Base-by-base conservation (phyloP, 2,797 vertebrate species). In the Tokudaia tokunoshimensis region DNA sequence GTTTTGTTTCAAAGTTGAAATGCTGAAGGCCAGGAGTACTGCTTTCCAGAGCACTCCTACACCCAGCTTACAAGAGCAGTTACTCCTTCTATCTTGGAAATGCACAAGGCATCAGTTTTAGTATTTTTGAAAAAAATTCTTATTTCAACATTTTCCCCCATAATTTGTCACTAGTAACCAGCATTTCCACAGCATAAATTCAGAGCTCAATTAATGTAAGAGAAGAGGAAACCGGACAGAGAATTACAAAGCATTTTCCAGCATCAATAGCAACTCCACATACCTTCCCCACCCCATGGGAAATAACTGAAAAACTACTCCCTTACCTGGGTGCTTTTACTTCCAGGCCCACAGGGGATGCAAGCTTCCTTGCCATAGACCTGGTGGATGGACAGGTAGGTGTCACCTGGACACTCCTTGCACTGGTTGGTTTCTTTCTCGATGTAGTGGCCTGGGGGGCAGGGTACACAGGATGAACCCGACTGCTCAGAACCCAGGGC, bases 391-490 rank as follows among this genome's bases (percentile, higher is more conserved):
- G 99, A 98, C 41, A 99, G 99, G 98, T 99, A 99, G 0, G 99
- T 99, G 98, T 99, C 98, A 22, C n/a, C 97, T 0, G 99, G 99
- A 96, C 99, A 99, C 98, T 99, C 99, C 79, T 98, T 98, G 98
- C 99, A 99, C 98, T 98, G 99, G 98, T 98, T 99, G 97, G 90
- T 99, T 94, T 98, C 98, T 3, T 99, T 98, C 87, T 99, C 98
- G 1, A 99, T 99, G 98, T 99, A 99, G 98, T 99, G 99, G 37
- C 99, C 99, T 0, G 99, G 97, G 0, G 99, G 99, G 96, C 99
- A 99, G 31, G 99, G 99, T 94, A 99, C 99, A 9, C 99, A 99
- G 0, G 99, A 99, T 0, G 99, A 99, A 95, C 99, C 99, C 0
- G 98, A 99, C 78, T 98, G 98, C 74, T 98, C 98, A 0, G 99